Base-by-base conservation (phyloP, 2,797 vertebrate genomes). In the Dromococcyx pavoninus region DNA sequence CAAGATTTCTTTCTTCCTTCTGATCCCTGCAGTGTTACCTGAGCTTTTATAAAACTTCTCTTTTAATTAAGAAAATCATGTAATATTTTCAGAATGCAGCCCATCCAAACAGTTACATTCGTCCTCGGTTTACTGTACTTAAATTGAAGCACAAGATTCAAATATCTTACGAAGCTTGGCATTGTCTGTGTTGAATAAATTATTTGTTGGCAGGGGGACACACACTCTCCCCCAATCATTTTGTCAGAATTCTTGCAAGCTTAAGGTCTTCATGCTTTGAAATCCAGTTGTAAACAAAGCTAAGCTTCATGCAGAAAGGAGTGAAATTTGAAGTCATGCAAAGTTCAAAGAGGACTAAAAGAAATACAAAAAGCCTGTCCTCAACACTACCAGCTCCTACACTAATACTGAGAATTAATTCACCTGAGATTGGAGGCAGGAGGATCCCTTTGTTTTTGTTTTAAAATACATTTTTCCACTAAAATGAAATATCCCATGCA, bases 241-340 rank as follows among this genome's bases (percentile, higher is more conserved):
- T 78, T 58, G 39, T 82, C 56, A 64, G 50, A 93, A 56, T 77
- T 62, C 37, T 74, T 74, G 25, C 74, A 15, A 75, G 28, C 32
- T 69, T 82, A 50, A 84, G 12, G 25, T 66, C 53, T 79, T 82
- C 51, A 27, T 30, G 23, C 39, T 73, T 89, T 73, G n/a, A 84
- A 85, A 88, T 79, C 21, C 41, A 77, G 16, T 71, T 88, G 12
- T 88, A 91, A 71, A 89, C 67, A 21, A 91, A 91, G 88, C 89
- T 70, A 89, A 92, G 88, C n/a, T 80, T 13, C 2, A 1, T 72
- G 46, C 41, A 88, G 69, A 53, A 53, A 73, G 33, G 11, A 54
- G 27, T 61, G 44, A 88, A 88, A 72, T 57, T 41, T 57, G 24
- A 69, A 56, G 12, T 86, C 76, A 77, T 32, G 24, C 9, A 39